Evolutionary conservation across 2,113 vertebrate species (phyloP).

Genomic region (Silurus meridionalis): DNA sequence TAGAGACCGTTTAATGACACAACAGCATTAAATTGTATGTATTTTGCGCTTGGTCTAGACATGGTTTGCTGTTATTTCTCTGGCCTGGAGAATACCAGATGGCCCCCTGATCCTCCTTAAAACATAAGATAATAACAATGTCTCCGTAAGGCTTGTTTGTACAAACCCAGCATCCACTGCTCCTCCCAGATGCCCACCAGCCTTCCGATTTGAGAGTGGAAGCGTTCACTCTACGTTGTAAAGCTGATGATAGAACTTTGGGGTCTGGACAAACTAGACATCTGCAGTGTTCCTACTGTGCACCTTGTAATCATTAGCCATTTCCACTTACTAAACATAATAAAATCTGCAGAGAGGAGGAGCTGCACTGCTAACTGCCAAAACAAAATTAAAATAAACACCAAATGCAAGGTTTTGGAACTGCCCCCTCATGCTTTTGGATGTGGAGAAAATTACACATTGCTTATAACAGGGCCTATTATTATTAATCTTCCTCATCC

Average conservation of each 20-base stretch:
- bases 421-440: background rate
- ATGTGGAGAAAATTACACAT: background rate
- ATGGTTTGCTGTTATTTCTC: conserved; percentile 3
- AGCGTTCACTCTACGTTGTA: background rate
- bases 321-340: background rate
- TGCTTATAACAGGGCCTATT: background rate
- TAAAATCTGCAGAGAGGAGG: conserved; percentile 18
- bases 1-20: background rate
- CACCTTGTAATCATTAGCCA: background rate
- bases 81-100: conserved; percentile 32
- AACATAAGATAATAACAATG: background rate
- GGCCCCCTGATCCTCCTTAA: background rate
- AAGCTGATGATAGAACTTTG: background rate
- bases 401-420: background rate
- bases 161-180: background rate
- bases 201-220: background rate
- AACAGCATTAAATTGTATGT: background rate
- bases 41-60: conserved; percentile 34
- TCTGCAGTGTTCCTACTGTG: background rate
- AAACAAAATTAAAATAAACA: conserved; percentile 47
- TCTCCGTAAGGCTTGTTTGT: background rate
- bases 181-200: background rate
- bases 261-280: background rate
- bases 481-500: background rate
- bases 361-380: conserved; percentile 40